These are phyloP conservation scores for Prunella fulvescens DNA, from an alignment of 2,113 vertebrate species.

Conservation along the genomic window DNA sequence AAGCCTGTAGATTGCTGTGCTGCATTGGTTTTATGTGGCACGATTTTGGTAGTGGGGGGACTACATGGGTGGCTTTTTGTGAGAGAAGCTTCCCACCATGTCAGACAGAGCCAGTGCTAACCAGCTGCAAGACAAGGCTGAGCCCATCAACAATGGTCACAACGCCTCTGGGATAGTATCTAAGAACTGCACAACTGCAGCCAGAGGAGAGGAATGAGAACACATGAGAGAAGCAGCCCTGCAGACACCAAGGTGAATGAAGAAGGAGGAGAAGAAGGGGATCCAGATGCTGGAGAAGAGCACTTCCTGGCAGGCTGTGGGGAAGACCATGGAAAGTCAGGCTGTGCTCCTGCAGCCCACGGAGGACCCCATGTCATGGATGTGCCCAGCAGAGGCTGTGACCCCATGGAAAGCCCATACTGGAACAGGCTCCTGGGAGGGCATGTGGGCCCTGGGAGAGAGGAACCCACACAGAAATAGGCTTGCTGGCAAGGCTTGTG, in stretches of 20 bases:
- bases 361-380: accelerated
- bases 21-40: background rate
- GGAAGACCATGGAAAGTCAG: background rate
- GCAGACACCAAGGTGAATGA: background rate
- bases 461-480: background rate
- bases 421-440: background rate
- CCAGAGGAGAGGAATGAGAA: background rate
- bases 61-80: background rate
- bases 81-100: background rate
- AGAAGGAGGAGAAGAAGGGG: background rate
- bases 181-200: background rate
- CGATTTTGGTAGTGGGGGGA: accelerated
- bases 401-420: background rate
- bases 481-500: background rate
- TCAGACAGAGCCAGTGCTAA: background rate
- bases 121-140: background rate
- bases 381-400: background rate
- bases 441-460: background rate
- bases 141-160: background rate
- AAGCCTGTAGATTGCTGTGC: background rate
- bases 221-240: background rate
- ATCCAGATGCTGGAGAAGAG: background rate
- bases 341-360: background rate
- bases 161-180: background rate
- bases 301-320: background rate